Evolutionary conservation across 2,797 vertebrate genomes (phyloP).

Genomic region (Myotis planiceps): DNA sequence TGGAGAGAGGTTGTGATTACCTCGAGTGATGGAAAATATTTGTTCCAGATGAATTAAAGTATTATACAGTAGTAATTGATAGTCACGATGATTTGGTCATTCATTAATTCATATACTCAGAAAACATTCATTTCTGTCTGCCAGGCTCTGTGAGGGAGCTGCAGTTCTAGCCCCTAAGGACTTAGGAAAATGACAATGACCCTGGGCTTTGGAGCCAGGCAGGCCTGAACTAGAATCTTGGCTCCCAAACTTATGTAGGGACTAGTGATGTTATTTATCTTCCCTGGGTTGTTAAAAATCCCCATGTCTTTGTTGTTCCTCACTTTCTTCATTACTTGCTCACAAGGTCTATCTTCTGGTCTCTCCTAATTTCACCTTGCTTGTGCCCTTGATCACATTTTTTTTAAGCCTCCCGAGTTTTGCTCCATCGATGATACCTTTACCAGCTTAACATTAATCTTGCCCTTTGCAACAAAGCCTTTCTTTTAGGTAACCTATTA

Average conservation of each 20-base stretch:
- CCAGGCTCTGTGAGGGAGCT: background rate
- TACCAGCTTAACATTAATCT: background rate
- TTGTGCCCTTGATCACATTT: background rate
- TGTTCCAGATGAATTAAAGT: background rate
- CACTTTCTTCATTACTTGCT: background rate
- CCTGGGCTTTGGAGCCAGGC: background rate
- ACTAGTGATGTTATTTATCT: background rate
- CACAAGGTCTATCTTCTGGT: background rate
- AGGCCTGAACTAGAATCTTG: background rate
- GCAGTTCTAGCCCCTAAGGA: background rate
- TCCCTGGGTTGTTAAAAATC: background rate
- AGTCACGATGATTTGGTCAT: background rate
- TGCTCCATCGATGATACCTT: background rate
- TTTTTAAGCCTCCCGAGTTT: background rate
- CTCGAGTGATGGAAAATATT: background rate
- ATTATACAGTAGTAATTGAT: background rate
- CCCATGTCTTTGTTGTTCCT: background rate
- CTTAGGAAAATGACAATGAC: background rate
- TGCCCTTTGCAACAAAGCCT: background rate
- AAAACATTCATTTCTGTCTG: background rate
- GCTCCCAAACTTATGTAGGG: background rate
- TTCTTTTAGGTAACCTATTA: background rate
- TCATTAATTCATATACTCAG: background rate
- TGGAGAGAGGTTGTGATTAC: background rate
- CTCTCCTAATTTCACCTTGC: background rate